A percentile compares a stretch with the other conserved stretches of the same genome.
Evolutionary conservation across 1,140 invertebrate genomes (phyloP).

Genomic region (Protaetia brevitarsis): DNA sequence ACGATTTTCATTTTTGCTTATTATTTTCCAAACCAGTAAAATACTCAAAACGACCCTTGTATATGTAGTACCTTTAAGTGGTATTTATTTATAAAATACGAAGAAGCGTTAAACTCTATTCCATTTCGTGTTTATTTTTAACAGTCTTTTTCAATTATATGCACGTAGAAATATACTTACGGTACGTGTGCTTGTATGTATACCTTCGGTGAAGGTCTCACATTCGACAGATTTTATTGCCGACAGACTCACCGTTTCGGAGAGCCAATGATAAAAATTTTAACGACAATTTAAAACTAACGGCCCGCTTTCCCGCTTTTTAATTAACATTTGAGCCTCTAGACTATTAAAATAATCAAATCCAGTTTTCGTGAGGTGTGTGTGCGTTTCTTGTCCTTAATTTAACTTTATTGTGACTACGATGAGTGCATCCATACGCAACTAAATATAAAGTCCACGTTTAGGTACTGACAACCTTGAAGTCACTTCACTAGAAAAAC

Average conservation of each 20-base stretch:
- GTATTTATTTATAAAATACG: slow-evolving; percentile 10
- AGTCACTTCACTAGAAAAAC: too few relatives aligned
- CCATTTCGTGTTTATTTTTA: not conserved
- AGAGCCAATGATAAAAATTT: slow-evolving; percentile 10
- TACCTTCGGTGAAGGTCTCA: not conserved
- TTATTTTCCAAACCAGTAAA: too few relatives aligned
- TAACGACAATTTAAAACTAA: slow-evolving; percentile 13
- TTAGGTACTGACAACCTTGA: too few relatives aligned
- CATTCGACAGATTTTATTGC: not conserved
- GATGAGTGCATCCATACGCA: too few relatives aligned
- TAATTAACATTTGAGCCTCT: slow-evolving; percentile 3
- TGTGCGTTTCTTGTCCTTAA: too few relatives aligned
- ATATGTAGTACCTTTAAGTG: too few relatives aligned
- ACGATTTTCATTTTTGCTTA: too few relatives aligned
- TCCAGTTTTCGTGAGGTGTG: slow-evolving; percentile 6
- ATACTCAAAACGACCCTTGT: too few relatives aligned
- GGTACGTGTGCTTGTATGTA: not conserved
- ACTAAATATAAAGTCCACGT: too few relatives aligned
- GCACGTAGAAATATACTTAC: not conserved
- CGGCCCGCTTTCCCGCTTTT: not conserved
- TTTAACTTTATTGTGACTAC: not conserved
- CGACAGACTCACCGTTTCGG: not conserved
- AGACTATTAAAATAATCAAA: slow-evolving; percentile 16
- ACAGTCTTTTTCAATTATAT: not conserved
- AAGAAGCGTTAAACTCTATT: not conserved